Evolutionary conservation across 2,888 invertebrate genomes (phyloP), one percentile per base, ranked within the genome.

Genomic region (Plutella xylostella): DNA sequence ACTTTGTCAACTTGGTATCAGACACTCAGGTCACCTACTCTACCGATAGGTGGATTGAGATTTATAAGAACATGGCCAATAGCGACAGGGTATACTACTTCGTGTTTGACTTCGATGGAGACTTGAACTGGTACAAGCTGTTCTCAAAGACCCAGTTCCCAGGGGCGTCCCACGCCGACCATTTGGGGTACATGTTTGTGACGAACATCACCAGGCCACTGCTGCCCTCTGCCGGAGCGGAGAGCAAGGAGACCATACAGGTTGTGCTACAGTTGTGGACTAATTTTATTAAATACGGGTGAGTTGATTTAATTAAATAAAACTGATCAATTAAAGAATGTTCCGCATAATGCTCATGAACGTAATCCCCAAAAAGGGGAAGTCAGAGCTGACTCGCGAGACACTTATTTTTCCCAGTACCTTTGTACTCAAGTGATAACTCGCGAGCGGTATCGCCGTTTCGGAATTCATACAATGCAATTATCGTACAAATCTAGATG

Each of bases 231-330:
- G 31, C 53, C 4, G 52, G 56, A 45, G 21, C 31, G 5, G 52
- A 45, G 47, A 53, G 37, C 21, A 34, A 46, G 19, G 45, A 43
- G 18, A 54, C 51, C 43, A 33, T 55, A 11, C 25, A 57, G 12
- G 46, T 50, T 12, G 48, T 57, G 45, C 14, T 53, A 12, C 51
- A 45, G 9, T 41, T 53, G 38, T 35, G 54, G 20, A 46, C 56
- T 7, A 59, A 61, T 39, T 62, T 61, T 35, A 46, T 58, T 11
- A 55, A 56, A 50, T 52, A 43, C 35, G 60, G 60, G 58, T 62
- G 46, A 47, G 55, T 48, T 31, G n/a, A n/a, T n/a, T n/a, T n/a
- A n/a, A n/a, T n/a, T n/a, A n/a, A n/a, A n/a, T n/a, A n/a, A n/a
- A n/a, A n/a, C 21, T 31, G 37, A 15, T 28, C 18, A 15, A 20